phyloP scores from a whole-genome alignment of 2,888 invertebrate genomes.

The Spodoptera littoralis region DNA sequence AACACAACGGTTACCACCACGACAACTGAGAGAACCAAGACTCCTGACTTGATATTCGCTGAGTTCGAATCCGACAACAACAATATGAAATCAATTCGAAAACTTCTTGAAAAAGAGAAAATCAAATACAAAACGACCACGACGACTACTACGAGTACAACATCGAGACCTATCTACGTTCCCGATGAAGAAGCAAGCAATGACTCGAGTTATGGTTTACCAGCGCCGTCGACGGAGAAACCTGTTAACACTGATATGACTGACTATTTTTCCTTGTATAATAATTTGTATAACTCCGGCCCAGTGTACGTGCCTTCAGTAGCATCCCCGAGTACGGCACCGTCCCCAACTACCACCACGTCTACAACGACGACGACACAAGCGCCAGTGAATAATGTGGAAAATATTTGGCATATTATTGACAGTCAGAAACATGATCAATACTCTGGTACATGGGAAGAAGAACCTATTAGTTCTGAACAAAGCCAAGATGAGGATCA shows the following conservation, averaged over 20 bases:
- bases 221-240: constrained; percentile 50
- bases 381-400: constrained; percentile 67
- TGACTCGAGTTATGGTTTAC: constrained; percentile 64
- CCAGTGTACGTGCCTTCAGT: constrained; percentile 70
- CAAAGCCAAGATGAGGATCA: constrained; percentile 46
- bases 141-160: constrained; percentile 55
- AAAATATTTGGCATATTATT: constrained; percentile 85
- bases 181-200: constrained; percentile 68
- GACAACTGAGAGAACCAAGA: constrained; percentile 66
- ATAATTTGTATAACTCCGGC: constrained; percentile 71
- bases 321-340: constrained; percentile 54
- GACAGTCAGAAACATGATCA: constrained; percentile 79
- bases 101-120: constrained; percentile 79
- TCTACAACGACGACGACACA: constrained; percentile 65
- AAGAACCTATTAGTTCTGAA: constrained; percentile 65
- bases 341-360: constrained; percentile 65
- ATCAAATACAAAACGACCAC: constrained; percentile 61
- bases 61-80: constrained; percentile 80
- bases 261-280: constrained; percentile 76
- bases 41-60: constrained; percentile 84
- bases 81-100: constrained; percentile 79
- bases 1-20: constrained; percentile 66
- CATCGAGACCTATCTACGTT: constrained; percentile 76
- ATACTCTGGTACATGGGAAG: constrained; percentile 76
- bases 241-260: constrained; percentile 64